Evolutionary conservation across 2,113 vertebrate species (phyloP).

Genomic region (Eulacestoma nigropectus): DNA sequence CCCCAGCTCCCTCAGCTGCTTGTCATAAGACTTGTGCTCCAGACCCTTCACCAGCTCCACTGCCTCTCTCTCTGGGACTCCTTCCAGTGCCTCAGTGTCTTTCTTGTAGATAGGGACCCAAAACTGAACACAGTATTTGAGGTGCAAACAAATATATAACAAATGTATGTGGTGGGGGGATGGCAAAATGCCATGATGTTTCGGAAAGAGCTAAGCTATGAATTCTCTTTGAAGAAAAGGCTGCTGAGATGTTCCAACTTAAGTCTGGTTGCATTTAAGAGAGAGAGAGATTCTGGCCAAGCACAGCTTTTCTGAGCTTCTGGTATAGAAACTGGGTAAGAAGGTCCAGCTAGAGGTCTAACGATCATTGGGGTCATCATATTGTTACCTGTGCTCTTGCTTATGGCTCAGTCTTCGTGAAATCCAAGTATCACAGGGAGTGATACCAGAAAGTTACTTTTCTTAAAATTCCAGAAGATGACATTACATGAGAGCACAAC

Average conservation of each 20-base stretch:
- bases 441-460: neutral
- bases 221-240: neutral
- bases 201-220: neutral
- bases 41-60: neutral
- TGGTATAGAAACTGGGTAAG: neutral
- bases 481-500: neutral
- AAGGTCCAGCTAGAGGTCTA: neutral
- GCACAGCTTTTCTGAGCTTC: neutral
- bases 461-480: neutral
- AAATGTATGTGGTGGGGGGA: accelerated
- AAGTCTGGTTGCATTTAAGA: neutral
- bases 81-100: neutral
- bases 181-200: neutral
- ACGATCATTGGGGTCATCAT: neutral
- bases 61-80: neutral
- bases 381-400: neutral
- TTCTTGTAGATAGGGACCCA: neutral
- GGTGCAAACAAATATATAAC: neutral
- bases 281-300: neutral
- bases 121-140: neutral
- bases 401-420: neutral
- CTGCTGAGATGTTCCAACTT: neutral
- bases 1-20: neutral
- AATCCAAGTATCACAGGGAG: neutral
- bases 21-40: too few relatives aligned